Percentiles rank a stretch among this genome's conserved stretches.
Evolutionary conservation across 2,888 invertebrate genomes (phyloP).

Genomic region (Leucophenga montana): DNA sequence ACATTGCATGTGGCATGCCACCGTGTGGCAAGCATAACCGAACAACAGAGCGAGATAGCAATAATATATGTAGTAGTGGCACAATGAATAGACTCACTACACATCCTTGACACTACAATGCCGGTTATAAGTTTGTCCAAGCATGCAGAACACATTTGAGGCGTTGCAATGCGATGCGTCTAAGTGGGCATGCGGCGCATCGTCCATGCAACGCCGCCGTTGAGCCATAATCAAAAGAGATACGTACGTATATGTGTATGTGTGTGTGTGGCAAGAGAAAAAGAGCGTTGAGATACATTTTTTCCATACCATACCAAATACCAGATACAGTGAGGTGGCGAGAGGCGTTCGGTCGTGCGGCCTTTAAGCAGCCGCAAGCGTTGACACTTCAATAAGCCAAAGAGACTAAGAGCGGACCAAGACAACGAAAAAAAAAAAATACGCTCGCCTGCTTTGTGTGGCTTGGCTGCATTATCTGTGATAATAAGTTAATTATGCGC

Average conservation of each 20-base stretch:
- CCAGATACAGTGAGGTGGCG: neutral
- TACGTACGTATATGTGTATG: too few species aligned
- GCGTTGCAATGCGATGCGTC: neutral
- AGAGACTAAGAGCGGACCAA: neutral
- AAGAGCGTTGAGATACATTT: neutral
- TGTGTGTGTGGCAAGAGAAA: too few species aligned
- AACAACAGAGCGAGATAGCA: neutral
- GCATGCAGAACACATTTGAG: constrained; percentile 7
- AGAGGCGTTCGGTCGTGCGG: neutral
- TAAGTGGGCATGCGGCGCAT: neutral
- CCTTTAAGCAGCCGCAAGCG: constrained; percentile 23
- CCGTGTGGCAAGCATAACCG: neutral
- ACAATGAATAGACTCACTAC: neutral
- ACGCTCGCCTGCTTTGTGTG: too few species aligned
- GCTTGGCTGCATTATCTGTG: neutral
- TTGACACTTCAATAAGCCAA: constrained; percentile 18
- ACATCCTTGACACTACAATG: constrained; percentile 21
- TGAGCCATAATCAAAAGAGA: neutral
- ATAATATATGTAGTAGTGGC: too few species aligned
- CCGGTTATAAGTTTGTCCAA: constrained; percentile 25
- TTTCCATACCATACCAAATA: too few species aligned
- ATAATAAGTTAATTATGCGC: neutral
- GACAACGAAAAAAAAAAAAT: too few species aligned
- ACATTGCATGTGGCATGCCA: neutral
- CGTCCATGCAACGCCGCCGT: neutral